These are phyloP conservation scores for Hypomecis atomaria DNA, from an alignment of 2,888 invertebrate genomes.

Conservation along the genomic window DNA sequence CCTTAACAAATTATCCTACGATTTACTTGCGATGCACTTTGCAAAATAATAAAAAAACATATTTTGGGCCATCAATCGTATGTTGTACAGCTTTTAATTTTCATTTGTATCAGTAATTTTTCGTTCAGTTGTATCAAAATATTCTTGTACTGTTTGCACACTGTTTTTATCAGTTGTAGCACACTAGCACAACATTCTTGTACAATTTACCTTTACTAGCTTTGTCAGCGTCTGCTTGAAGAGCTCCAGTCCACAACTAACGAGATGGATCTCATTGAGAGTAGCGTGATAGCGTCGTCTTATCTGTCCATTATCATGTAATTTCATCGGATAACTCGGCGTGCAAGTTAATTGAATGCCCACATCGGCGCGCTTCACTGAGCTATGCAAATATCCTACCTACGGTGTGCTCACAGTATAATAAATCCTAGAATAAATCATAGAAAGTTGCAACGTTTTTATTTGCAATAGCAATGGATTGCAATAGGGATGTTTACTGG, in stretches of 20 bases:
- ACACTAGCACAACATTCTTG: too few species aligned
- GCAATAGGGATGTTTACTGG: too few species aligned
- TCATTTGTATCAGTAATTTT: background rate
- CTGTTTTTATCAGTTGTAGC: too few species aligned
- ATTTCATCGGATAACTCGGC: conserved; percentile 30
- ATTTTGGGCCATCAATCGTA: too few species aligned
- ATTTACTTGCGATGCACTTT: too few species aligned
- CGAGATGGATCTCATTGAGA: background rate
- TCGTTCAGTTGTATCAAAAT: background rate
- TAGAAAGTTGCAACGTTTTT: too few species aligned
- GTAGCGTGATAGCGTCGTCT: background rate
- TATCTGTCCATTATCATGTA: conserved; percentile 27
- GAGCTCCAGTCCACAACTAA: background rate
- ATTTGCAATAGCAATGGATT: too few species aligned
- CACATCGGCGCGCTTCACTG: conserved; percentile 31
- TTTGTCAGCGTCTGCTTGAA: background rate
- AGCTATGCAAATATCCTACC: conserved; percentile 32
- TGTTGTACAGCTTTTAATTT: too few species aligned
- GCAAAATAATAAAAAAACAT: too few species aligned
- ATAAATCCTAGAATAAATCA: too few species aligned
- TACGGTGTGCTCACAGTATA: background rate
- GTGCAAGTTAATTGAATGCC: conserved; percentile 22
- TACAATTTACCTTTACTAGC: background rate
- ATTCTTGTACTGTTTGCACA: too few species aligned
- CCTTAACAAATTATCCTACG: too few species aligned